Evolutionary conservation across 35 echinoderm and acorn worm species (phyloP), one percentile per base, ranked within the genome.

Genomic region (Apostichopus japonicus): DNA sequence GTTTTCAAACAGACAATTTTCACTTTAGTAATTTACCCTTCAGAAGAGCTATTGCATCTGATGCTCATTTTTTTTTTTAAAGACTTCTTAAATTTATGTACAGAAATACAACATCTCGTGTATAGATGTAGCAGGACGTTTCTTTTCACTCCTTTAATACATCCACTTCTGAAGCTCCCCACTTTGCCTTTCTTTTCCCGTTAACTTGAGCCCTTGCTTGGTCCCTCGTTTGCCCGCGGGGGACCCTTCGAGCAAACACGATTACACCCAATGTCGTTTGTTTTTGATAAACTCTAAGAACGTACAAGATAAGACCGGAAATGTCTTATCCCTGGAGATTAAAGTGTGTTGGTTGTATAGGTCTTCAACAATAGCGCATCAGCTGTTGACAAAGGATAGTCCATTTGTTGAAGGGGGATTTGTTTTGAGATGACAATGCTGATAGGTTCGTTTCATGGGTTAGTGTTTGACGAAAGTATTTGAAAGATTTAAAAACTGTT

Each of bases 231-330:
- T 90, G 88, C 67, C 88, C 88, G 88, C 88, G 73, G 88, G 88
- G 88, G 88, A 90, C 88, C 73, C 73, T 62, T 54, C 88, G 65
- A 78, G 88, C 73, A 90, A 90, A 90, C 88, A 90, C 73, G 88
- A 90, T 90, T 90, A 90, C 88, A 90, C 53, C 67, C 65, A 90
- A 77, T 75, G 65, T 56, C 88, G 88, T 90, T 90, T 90, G 88
- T 78, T 90, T 90, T 90, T 90, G 88, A 78, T 90, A 90, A 90
- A 90, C 73, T 78, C 17, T 78, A 75, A 90, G 73, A 54, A 75
- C 51, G 88, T 54, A 90, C 88, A 78, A 90, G 88, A 90, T 90
- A 90, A 90, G 88, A 90, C 88, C 88, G 88, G 88, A 90, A 90
- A 90, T 62, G 88, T 90, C 88, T 90, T 75, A 90, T 90, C 88